phyloP scores from a whole-genome alignment of 2,797 vertebrate genomes.

The Oreochromis mossambicus region DNA sequence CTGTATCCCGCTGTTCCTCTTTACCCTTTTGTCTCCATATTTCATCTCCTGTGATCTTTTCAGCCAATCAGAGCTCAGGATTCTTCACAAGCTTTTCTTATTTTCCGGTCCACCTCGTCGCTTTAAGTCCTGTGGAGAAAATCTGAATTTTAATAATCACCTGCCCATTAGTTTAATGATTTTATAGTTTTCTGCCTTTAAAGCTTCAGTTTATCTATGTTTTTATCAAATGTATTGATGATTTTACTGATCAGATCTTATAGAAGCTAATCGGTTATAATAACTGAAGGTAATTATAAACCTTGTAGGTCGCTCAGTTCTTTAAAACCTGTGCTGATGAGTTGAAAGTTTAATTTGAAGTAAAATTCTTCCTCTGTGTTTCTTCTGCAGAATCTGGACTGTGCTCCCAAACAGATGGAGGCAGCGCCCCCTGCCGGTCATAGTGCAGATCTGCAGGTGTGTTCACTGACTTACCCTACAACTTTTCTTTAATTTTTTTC shows the following conservation, averaged over 20 bases:
- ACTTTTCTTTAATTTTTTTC: not conserved
- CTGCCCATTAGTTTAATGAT: not conserved
- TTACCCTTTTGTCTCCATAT: not conserved
- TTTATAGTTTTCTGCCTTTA: not conserved
- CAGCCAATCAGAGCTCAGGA: not conserved
- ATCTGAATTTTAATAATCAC: not conserved
- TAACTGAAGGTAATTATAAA: not conserved
- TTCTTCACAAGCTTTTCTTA: not conserved
- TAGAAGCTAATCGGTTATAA: not conserved
- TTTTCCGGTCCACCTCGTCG: not conserved
- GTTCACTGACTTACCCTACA: not conserved
- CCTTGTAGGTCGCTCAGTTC: not conserved
- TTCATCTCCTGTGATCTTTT: not conserved
- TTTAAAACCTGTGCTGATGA: not conserved
- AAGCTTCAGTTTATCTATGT: not conserved
- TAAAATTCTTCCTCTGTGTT: not conserved
- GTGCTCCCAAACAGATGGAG: not conserved
- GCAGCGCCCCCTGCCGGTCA: constrained; percentile 21
- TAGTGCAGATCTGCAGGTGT: constrained; percentile 18
- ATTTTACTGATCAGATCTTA: not conserved
- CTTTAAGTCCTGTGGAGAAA: not conserved
- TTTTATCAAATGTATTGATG: not conserved
- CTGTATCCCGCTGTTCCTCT: not conserved
- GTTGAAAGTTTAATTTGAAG: not conserved
- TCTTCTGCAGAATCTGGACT: not conserved